Percentiles rank a stretch among this genome's conserved stretches.
Conservation (phyloP, 2,888 invertebrate species). For the Macrostomum cliftonense region DNA sequence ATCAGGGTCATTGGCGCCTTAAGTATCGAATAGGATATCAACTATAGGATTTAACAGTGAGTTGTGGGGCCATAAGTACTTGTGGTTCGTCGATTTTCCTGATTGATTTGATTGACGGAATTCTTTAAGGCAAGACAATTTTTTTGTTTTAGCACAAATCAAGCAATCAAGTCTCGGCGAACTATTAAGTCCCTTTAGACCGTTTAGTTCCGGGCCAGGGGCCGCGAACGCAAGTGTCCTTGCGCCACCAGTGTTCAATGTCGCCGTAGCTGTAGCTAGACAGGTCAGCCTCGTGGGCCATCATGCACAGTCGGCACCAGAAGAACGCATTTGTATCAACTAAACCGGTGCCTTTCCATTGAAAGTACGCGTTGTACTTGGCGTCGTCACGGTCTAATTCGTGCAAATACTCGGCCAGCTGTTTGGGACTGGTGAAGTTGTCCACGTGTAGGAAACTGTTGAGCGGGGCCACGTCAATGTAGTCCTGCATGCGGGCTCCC, state of each 20-base stretch:
- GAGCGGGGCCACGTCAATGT: constrained; percentile 65
- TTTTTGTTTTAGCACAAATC: too few species aligned
- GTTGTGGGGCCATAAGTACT: too few species aligned
- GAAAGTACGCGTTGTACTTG: constrained; percentile 79
- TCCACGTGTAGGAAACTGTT: constrained; percentile 86
- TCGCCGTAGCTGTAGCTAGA: constrained; percentile 46
- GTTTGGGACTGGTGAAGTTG: constrained; percentile 68
- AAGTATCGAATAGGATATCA: too few species aligned
- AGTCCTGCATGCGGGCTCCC: constrained; percentile 80
- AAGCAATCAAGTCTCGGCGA: too few species aligned
- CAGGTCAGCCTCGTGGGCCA: constrained; percentile 20
- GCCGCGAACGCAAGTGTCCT: too few species aligned
- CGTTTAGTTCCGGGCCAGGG: too few species aligned
- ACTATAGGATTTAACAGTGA: too few species aligned
- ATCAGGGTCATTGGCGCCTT: too few species aligned
- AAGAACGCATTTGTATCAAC: constrained; percentile 77
- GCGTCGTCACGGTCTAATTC: constrained; percentile 66
- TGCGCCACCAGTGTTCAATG: constrained; percentile 77
- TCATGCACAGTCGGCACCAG: constrained; percentile 69
- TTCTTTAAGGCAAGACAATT: too few species aligned
- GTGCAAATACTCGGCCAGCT: constrained; percentile 65
- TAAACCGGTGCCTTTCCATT: constrained; percentile 79
- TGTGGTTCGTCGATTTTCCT: too few species aligned
- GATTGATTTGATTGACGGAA: too few species aligned
- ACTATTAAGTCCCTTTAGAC: too few species aligned